phyloP scores from a whole-genome alignment of 2,113 vertebrate genomes.

The Larimichthys crocea region DNA sequence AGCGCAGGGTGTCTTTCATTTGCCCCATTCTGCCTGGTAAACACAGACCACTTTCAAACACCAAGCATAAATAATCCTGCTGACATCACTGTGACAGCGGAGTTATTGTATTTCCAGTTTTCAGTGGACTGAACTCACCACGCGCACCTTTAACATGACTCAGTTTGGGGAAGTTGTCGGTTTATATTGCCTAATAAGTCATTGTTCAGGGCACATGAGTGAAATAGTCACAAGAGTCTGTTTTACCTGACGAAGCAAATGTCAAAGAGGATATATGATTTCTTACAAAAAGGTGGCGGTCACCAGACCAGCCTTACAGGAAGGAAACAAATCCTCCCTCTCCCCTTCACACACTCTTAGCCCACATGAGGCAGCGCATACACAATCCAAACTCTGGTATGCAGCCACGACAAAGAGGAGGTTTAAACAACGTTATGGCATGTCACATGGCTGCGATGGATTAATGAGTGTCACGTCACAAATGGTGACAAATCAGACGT shows the following conservation, averaged over 20 bases:
- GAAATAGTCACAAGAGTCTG: constrained; percentile 45
- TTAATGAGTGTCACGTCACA: neutral
- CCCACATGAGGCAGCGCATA: constrained; percentile 36
- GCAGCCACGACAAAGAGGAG: neutral
- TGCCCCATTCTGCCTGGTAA: neutral
- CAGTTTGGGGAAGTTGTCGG: neutral
- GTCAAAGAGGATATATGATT: constrained; percentile 4
- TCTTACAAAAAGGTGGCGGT: constrained; percentile 24
- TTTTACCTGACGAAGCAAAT: constrained; percentile 14
- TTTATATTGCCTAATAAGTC: constrained; percentile 16
- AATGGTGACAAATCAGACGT: neutral
- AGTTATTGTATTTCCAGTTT: neutral
- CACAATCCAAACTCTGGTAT: neutral
- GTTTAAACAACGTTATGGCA: neutral
- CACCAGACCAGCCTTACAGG: constrained; percentile 49
- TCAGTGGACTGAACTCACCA: neutral
- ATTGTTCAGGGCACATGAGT: constrained; percentile 11
- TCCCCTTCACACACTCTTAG: neutral
- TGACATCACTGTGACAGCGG: neutral
- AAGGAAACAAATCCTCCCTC: constrained; percentile 24
- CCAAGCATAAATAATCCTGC: neutral
- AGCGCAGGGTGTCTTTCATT: neutral
- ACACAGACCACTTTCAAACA: neutral
- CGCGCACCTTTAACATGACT: neutral
- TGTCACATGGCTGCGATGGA: constrained; percentile 32